Evolutionary conservation across 1,140 invertebrate genomes (phyloP).

Genomic region (Drosophila sproati): DNA sequence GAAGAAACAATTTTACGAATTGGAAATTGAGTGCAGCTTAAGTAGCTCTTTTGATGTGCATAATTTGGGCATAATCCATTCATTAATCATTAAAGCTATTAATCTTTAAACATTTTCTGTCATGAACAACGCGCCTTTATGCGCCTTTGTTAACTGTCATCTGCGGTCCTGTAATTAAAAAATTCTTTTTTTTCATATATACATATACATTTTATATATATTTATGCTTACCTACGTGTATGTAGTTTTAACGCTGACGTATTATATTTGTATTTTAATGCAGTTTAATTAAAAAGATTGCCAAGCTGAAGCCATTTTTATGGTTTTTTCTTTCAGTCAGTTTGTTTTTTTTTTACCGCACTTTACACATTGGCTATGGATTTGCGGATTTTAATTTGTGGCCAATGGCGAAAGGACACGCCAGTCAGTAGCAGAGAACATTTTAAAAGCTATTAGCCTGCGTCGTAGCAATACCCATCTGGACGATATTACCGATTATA

Average conservation of each 20-base stretch:
- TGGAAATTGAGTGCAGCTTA: background rate
- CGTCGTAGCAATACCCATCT: no score
- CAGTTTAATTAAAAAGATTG: conserved; percentile 72
- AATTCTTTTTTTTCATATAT: conserved; percentile 30
- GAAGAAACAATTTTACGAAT: conserved; percentile 7
- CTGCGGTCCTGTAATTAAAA: conserved; percentile 62
- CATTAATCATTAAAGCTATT: conserved; percentile 47
- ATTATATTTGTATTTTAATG: conserved; percentile 61
- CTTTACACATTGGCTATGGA: conserved; percentile 51
- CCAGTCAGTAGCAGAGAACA: conserved; percentile 24
- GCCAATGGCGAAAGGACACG: conserved; percentile 32
- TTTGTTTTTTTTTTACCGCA: conserved; percentile 33
- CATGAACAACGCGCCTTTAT: background rate
- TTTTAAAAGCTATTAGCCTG: no score
- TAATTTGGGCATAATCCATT: conserved; percentile 43
- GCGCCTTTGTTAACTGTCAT: conserved; percentile 27
- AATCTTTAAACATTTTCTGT: conserved; percentile 29
- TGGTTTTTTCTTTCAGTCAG: conserved; percentile 21
- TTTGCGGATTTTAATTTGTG: conserved; percentile 72
- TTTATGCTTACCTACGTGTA: conserved; percentile 9
- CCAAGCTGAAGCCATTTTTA: conserved; percentile 58
- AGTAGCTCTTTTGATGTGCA: conserved; percentile 25
- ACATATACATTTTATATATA: conserved; percentile 37
- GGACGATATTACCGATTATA: no score
- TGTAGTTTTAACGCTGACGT: conserved; percentile 17